These are phyloP conservation scores for Sussaba pulchella DNA, from an alignment of 2,888 invertebrate species.

Conservation along the genomic window DNA sequence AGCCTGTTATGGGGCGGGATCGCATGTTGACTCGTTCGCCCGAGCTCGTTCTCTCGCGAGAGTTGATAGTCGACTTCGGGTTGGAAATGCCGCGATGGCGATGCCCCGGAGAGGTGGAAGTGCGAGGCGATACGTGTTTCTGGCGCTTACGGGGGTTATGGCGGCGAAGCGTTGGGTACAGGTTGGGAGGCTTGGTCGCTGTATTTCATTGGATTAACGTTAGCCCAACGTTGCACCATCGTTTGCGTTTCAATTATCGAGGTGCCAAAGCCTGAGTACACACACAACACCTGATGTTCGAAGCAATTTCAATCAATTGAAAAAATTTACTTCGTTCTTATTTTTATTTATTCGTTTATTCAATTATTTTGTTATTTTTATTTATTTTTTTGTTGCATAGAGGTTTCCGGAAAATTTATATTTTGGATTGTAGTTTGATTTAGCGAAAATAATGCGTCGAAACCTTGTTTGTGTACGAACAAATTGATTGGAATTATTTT, in stretches of 20 bases:
- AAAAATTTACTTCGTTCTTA: neutral
- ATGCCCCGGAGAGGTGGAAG: constrained; percentile 22
- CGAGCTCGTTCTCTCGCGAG: constrained; percentile 48
- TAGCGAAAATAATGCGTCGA: no score
- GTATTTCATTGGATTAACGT: constrained; percentile 77
- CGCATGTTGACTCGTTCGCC: constrained; percentile 76
- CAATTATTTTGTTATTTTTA: no score
- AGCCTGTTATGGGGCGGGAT: constrained; percentile 75
- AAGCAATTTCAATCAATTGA: neutral
- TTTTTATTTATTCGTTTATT: no score
- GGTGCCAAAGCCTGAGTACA: constrained; percentile 19
- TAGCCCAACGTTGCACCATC: constrained; percentile 70
- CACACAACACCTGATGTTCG: constrained; percentile 1
- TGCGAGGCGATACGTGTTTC: constrained; percentile 10
- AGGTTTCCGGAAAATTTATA: no score
- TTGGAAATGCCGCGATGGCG: constrained; percentile 28
- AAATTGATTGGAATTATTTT: no score
- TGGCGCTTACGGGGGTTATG: no score
- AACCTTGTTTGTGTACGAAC: no score
- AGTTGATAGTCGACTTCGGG: constrained; percentile 74
- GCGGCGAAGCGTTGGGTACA: no score
- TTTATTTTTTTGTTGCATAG: no score
- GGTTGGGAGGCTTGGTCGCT: constrained; percentile 46
- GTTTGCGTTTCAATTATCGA: constrained; percentile 78
- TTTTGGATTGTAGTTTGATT: no score